Evolutionary conservation across 2,888 invertebrate species (phyloP), one percentile per base, ranked within the genome.

Genomic region (Dicycla oo): DNA sequence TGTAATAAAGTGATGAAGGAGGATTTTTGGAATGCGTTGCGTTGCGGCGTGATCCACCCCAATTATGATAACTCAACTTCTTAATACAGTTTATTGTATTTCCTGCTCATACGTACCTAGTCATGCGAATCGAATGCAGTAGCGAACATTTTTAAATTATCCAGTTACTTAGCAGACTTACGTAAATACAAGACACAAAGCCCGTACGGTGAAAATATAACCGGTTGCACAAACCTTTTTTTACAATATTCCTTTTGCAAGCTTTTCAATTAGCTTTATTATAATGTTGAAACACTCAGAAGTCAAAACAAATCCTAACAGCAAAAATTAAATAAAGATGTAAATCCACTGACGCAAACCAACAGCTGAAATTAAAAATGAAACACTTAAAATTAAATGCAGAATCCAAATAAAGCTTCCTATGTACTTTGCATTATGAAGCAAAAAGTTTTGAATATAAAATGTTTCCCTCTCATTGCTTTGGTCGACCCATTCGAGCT

Each of bases 401-500:
- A 75, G 65, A 74, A 72, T 66, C 30, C 66, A 71, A 76, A 77
- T 69, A 70, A 71, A 77, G 64, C 68, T 58, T 61, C 53, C 67
- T 40, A 49, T 34, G 64, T 69, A 61, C 63, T 80, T 81, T 70
- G 75, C n/a, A 67, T 75, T 62, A 40, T 34, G 45, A 61, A 23
- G 38, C n/a, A n/a, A n/a, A n/a, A n/a, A n/a, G n/a, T n/a, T 73
- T 58, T 62, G 54, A 68, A 70, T 66, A 53, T 67, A 70, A 79
- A 75, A 76, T 75, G 58, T 73, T 64, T 62, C n/a, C 72, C 65
- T 53, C 68, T 56, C 78, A 78, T 63, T 67, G 75, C 49, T 63
- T 61, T n/a, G 49, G 64, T 67, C 73, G 67, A 69, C 63, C 61
- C 69, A 38, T 72, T 78, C 58, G 38, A 34, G 71, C 23, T n/a